These are phyloP conservation scores for Caenorhabditis sinica DNA, from an alignment of 2,888 invertebrate species.

Conservation along the genomic window DNA sequence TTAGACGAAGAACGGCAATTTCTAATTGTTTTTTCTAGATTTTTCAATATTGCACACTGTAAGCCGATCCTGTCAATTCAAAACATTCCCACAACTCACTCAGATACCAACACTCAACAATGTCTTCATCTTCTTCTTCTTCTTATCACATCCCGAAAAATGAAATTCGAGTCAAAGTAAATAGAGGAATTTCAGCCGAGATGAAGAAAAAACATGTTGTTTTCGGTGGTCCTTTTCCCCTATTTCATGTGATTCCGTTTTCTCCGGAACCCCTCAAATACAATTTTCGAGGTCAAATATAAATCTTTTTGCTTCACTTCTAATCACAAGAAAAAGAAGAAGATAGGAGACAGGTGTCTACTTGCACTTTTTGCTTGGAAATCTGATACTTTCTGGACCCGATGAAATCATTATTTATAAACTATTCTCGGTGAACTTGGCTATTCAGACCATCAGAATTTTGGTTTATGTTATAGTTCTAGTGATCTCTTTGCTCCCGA, in stretches of 20 bases:
- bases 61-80: neutral
- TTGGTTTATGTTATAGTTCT: constrained; percentile 21
- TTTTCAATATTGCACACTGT: neutral
- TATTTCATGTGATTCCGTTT: neutral
- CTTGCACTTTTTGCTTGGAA: constrained; percentile 17
- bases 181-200: constrained; percentile 36
- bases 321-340: no score
- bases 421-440: neutral
- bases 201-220: constrained; percentile 12
- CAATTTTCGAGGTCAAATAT: neutral
- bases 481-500: neutral
- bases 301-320: neutral
- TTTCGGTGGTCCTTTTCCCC: neutral
- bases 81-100: constrained; percentile 15
- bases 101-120: neutral
- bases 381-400: constrained; percentile 9
- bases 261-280: neutral
- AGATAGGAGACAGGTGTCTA: neutral
- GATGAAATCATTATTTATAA: constrained; percentile 3
- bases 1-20: no score
- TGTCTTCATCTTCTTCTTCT: neutral
- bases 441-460: no score
- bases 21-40: no score
- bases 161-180: constrained; percentile 50
- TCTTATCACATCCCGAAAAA: constrained; percentile 1